Percentiles rank a stretch among this genome's conserved stretches.
Conservation (phyloP, 2,113 vertebrate species). For the Syrrhaptes paradoxus region DNA sequence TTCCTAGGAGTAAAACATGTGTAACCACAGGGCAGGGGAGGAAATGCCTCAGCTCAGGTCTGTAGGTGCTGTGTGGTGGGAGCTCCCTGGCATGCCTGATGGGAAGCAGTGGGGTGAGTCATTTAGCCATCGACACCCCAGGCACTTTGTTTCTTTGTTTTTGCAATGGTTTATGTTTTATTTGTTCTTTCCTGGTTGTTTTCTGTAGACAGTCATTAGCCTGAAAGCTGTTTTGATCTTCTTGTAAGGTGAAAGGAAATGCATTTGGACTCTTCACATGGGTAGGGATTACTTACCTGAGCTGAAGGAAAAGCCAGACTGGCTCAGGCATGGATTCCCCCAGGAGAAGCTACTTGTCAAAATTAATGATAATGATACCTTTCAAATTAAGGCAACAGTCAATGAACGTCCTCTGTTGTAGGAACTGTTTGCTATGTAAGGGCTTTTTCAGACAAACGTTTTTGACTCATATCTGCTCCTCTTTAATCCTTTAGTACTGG, state of each 20-base stretch:
- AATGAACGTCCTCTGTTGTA: conserved; percentile 4
- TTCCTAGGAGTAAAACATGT: background rate
- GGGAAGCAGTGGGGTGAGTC: background rate
- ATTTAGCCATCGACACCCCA: background rate
- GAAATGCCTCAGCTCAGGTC: background rate
- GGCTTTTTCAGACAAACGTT: background rate
- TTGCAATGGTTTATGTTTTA: background rate
- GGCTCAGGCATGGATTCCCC: conserved; percentile 6
- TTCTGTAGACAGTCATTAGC: background rate
- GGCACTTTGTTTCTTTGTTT: background rate
- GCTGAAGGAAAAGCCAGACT: conserved; percentile 4
- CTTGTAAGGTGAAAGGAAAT: background rate
- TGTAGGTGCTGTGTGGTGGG: background rate
- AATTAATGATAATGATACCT: conserved; percentile 57
- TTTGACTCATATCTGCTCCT: conserved; percentile 11
- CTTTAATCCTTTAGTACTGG: conserved; percentile 5
- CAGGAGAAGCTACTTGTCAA: conserved; percentile 48
- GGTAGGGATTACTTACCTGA: conserved; percentile 23
- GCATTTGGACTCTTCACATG: background rate
- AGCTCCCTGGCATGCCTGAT: background rate
- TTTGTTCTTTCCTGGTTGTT: background rate
- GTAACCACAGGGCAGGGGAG: background rate
- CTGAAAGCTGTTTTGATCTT: conserved; percentile 20
- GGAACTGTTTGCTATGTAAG: background rate
- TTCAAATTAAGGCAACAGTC: conserved; percentile 40